A percentile compares a stretch with the other conserved stretches of the same genome.
These are phyloP conservation scores for Halcyon chelicuti DNA, from an alignment of 2,797 vertebrate species.

Conservation along the genomic window DNA sequence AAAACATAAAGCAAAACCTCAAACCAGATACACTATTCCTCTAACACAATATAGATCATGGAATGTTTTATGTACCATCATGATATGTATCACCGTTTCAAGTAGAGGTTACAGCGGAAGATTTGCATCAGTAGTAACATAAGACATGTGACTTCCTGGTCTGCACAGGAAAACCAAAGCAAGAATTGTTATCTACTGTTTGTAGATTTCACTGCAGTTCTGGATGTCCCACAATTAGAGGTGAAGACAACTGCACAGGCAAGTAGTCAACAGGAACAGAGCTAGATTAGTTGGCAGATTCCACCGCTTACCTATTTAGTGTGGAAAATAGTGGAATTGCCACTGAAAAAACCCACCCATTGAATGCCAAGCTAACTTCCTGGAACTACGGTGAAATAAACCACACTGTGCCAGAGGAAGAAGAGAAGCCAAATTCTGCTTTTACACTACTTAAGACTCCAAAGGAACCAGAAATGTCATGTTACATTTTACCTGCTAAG, in stretches of 20 bases:
- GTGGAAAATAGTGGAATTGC: not conserved
- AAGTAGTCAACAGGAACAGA: not conserved
- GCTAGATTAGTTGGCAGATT: not conserved
- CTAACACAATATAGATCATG: not conserved
- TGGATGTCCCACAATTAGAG: not conserved
- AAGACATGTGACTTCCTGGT: not conserved
- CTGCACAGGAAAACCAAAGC: not conserved
- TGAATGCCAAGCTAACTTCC: not conserved
- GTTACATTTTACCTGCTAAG: not conserved
- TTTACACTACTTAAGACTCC: not conserved
- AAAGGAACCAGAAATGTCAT: not conserved
- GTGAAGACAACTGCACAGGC: not conserved
- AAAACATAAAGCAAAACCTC: not conserved
- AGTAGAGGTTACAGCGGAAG: not conserved
- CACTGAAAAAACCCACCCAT: not conserved
- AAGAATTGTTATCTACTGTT: not conserved
- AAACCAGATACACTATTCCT: not conserved
- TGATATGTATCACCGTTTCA: not conserved
- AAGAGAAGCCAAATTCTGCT: not conserved
- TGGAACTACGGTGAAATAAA: not conserved
- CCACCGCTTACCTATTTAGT: not conserved
- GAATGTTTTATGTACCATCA: not conserved
- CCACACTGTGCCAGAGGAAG: not conserved
- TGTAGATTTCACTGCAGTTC: not conserved
- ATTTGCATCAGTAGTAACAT: not conserved